A percentile compares a stretch with the other conserved stretches of the same genome.
These are phyloP conservation scores for Brachyhypopomus occidentalis DNA, from an alignment of 2,113 vertebrate species.

Conservation along the genomic window DNA sequence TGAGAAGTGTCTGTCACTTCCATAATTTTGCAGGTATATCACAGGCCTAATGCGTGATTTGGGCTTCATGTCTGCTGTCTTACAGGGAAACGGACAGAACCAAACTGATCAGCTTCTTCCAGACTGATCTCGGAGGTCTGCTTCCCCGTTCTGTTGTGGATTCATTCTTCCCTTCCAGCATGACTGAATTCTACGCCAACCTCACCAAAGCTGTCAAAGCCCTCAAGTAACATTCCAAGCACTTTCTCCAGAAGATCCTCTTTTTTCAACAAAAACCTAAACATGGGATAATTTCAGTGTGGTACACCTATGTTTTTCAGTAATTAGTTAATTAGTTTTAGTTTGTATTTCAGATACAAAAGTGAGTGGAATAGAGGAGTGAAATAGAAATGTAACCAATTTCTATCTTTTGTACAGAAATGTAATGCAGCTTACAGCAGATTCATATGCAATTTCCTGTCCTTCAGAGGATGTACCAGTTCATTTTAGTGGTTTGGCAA, in stretches of 20 bases:
- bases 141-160: slow-evolving; percentile 90
- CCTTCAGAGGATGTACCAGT: not conserved
- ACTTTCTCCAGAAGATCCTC: slow-evolving; percentile 4
- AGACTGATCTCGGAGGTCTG: slow-evolving; percentile 89
- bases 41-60: not conserved
- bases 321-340: not conserved
- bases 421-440: not conserved
- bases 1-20: too few species aligned
- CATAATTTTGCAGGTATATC: not conserved
- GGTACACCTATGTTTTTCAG: not conserved
- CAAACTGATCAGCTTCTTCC: slow-evolving; percentile 87
- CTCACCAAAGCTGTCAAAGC: slow-evolving; percentile 80
- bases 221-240: slow-evolving; percentile 66
- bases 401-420: not conserved
- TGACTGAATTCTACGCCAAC: slow-evolving; percentile 87
- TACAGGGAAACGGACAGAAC: slow-evolving; percentile 85
- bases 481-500: too few species aligned
- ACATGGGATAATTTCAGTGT: not conserved
- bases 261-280: too few species aligned
- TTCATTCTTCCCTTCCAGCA: slow-evolving; percentile 91
- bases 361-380: not conserved
- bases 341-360: not conserved
- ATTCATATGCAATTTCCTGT: not conserved
- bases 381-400: slow-evolving; percentile 15
- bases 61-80: slow-evolving; percentile 31